phyloP scores from a whole-genome alignment of 2,888 invertebrate species.

The Caenorhabditis macrosperma region DNA sequence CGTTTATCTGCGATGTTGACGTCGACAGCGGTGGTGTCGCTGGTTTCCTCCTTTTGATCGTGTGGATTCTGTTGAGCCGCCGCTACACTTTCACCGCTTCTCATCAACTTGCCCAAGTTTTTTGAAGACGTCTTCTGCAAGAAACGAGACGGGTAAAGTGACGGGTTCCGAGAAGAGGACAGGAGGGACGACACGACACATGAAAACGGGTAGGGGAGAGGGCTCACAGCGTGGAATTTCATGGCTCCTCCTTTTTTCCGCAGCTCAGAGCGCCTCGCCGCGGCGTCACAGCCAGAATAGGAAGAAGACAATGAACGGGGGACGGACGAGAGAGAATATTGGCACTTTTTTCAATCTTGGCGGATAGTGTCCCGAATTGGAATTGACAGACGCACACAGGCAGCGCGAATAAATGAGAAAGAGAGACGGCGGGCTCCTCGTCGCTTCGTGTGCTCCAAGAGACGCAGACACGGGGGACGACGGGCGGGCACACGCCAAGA shows the following conservation, averaged over 20 bases:
- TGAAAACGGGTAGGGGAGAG: too few relatives aligned
- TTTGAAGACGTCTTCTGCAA: conserved; percentile 54
- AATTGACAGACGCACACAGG: background rate
- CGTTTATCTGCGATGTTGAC: background rate
- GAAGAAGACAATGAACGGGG: background rate
- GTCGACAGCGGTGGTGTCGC: background rate
- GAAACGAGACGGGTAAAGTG: background rate
- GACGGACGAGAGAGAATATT: background rate
- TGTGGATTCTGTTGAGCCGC: conserved; percentile 16
- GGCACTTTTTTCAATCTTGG: background rate
- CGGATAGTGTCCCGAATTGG: background rate
- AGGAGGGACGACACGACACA: conserved; percentile 1
- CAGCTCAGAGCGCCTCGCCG: too few relatives aligned
- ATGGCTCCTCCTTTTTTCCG: too few relatives aligned
- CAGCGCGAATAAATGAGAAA: conserved; percentile 32
- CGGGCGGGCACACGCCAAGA: background rate
- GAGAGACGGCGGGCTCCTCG: background rate
- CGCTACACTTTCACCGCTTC: conserved; percentile 9
- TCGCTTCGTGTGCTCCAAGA: background rate
- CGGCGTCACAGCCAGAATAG: too few relatives aligned
- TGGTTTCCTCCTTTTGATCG: conserved; percentile 7
- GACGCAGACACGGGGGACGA: background rate
- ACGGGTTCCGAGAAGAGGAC: background rate
- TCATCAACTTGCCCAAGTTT: conserved; percentile 47
- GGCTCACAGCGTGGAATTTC: too few relatives aligned